phyloP scores from a whole-genome alignment of 2,888 invertebrate genomes.

The Lochmaea capreae region DNA sequence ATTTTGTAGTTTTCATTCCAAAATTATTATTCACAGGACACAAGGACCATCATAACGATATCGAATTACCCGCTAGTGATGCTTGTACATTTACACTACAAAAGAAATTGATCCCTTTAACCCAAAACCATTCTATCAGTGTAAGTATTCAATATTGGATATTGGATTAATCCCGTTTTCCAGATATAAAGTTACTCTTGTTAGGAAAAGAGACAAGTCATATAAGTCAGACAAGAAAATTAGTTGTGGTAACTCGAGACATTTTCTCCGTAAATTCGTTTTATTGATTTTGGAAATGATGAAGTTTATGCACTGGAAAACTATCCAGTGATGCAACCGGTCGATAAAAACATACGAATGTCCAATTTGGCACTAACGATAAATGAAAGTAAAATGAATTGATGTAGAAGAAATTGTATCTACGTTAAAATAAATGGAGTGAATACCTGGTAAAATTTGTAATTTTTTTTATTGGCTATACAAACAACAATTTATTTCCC shows the following conservation, averaged over 20 bases:
- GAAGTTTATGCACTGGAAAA: constrained; percentile 32
- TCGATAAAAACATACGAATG: constrained; percentile 17
- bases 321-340: constrained; percentile 17
- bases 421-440: not conserved
- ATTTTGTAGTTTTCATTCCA: too few species aligned
- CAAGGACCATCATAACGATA: not conserved
- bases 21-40: too few species aligned
- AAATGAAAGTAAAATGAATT: constrained; percentile 21
- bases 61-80: not conserved
- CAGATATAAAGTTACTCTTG: constrained; percentile 51
- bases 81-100: not conserved
- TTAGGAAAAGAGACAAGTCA: constrained; percentile 31
- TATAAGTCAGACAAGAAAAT: constrained; percentile 36
- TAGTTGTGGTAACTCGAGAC: constrained; percentile 34
- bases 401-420: not conserved
- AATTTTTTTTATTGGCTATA: too few species aligned
- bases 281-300: constrained; percentile 31
- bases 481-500: too few species aligned
- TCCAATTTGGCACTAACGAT: constrained; percentile 21
- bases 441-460: not conserved
- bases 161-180: constrained; percentile 23
- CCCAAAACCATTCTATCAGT: constrained; percentile 19
- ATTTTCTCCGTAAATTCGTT: constrained; percentile 34
- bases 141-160: constrained; percentile 25
- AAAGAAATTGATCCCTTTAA: constrained; percentile 8